These are phyloP conservation scores for Tethya wilhelma DNA, from an alignment of 37 sponge, comb jelly and placozoan species.

Conservation along the genomic window DNA sequence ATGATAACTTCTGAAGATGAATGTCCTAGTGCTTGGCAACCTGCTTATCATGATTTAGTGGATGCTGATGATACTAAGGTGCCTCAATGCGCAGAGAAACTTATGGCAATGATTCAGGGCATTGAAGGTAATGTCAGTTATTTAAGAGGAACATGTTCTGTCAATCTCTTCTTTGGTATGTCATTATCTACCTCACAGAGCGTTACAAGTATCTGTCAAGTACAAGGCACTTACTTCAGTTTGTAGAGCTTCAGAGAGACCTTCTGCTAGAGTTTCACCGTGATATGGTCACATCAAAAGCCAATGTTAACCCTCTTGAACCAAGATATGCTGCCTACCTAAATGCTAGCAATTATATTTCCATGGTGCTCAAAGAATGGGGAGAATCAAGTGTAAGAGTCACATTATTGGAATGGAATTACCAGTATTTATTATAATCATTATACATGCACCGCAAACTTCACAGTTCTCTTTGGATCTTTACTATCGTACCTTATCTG, in stretches of 20 bases:
- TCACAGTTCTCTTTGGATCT: too few relatives aligned
- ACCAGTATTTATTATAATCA: background rate
- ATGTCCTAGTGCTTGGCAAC: conserved; percentile 58
- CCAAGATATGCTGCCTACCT: conserved; percentile 52
- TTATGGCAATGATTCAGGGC: conserved; percentile 53
- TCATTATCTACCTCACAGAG: conserved; percentile 27
- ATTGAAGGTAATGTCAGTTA: conserved; percentile 43
- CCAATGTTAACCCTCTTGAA: conserved; percentile 14
- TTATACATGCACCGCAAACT: too few relatives aligned
- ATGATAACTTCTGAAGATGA: conserved; percentile 34
- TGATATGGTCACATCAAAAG: conserved; percentile 36
- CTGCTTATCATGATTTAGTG: conserved; percentile 15
- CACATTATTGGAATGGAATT: background rate
- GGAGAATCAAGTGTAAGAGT: conserved; percentile 62
- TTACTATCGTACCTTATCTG: too few relatives aligned
- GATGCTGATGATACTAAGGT: conserved; percentile 33
- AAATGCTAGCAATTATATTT: conserved; percentile 69
- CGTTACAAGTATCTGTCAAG: conserved; percentile 47
- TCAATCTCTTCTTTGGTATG: background rate
- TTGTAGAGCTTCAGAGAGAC: conserved; percentile 66
- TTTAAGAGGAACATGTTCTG: background rate
- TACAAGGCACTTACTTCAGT: conserved; percentile 37
- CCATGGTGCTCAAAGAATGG: conserved; percentile 58
- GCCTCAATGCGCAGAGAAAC: conserved; percentile 57
- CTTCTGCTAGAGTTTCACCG: conserved; percentile 71